Base-by-base conservation (phyloP, 2,888 invertebrate genomes). In the Orchestes rusci region DNA sequence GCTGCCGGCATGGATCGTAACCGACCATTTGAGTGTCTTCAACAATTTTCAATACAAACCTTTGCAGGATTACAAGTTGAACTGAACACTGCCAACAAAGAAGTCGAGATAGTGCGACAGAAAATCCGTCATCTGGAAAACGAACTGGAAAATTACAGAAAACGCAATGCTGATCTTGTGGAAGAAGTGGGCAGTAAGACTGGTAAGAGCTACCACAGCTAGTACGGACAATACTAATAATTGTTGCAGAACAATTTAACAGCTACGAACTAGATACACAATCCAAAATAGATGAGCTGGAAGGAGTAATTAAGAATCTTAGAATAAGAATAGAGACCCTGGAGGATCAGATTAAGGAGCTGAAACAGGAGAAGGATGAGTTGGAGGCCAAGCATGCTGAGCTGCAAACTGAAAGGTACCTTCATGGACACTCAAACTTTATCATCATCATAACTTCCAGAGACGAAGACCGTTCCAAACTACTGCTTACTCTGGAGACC, bases 1-100 rank as follows among this genome's bases (percentile, higher is more conserved):
- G 73, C 76, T 37, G 74, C 74, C 48, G 78, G 78, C 59, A 76
- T 80, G 55, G 76, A 78, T 60, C 73, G 80, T 80, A 59, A 76
- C 79, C 75, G 33, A 39, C 10, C 10, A 23, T 33, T 27, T 23
- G 23, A 40, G 8, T 36, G 31, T 17, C 16, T 40, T 15, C 12
- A 5, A 19, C 19, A 43, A 15, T 29, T 16, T 12, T 28, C 16
- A 36, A n/a, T 29, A 12, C 23, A 34, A 34, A 2, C 13, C 4
- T 17, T 17, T 10, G 16, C 18, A 82, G 81, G 78, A 46, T 65
- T 81, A 54, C 78, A 80, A 70, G 73, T 75, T 57, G 79, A 80
- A 58, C 64, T 82, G 13, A 74, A 74, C 51, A 71, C 76, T n/a
- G 78, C 81, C 0, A 74, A 76, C 66, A 81, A 80, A 56, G 81